phyloP scores from a whole-genome alignment of 1,140 invertebrate species.

The Heliconius hermathena region DNA sequence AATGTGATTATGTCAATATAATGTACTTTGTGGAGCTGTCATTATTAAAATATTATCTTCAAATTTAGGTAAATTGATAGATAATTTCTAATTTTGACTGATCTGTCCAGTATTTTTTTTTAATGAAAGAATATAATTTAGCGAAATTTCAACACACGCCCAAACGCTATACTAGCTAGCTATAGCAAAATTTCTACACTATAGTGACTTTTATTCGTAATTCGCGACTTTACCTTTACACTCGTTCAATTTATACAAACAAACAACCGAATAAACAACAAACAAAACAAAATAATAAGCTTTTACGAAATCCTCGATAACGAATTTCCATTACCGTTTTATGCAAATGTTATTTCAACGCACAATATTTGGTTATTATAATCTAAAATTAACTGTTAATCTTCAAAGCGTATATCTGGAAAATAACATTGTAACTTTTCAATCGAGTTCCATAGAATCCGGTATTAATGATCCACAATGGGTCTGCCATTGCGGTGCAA shows the following conservation, averaged over 20 bases:
- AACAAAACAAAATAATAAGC: conserved; percentile 13
- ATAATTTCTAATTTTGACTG: not conserved
- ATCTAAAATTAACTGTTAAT: conserved; percentile 42
- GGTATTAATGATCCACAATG: conserved; percentile 63
- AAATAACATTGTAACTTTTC: conserved; percentile 47
- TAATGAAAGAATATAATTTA: too few relatives aligned
- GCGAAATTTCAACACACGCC: too few relatives aligned
- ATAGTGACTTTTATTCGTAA: not conserved
- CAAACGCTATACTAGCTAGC: not conserved
- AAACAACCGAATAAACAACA: conserved; percentile 16
- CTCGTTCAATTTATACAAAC: not conserved
- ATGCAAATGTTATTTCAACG: conserved; percentile 26
- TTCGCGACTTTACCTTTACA: not conserved
- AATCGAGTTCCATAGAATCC: conserved; percentile 58
- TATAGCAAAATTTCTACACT: not conserved
- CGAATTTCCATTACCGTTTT: conserved; percentile 18
- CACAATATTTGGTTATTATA: conserved; percentile 36
- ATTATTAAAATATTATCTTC: not conserved
- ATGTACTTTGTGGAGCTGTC: not conserved
- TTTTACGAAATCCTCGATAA: conserved; percentile 7
- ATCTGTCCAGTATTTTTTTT: not conserved
- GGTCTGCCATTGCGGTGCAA: conserved; percentile 54
- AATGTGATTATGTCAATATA: not conserved
- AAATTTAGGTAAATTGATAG: not conserved
- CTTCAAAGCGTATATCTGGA: conserved; percentile 46